These are phyloP conservation scores for Amphipyra berbera DNA, from an alignment of 2,888 invertebrate species.

Conservation along the genomic window DNA sequence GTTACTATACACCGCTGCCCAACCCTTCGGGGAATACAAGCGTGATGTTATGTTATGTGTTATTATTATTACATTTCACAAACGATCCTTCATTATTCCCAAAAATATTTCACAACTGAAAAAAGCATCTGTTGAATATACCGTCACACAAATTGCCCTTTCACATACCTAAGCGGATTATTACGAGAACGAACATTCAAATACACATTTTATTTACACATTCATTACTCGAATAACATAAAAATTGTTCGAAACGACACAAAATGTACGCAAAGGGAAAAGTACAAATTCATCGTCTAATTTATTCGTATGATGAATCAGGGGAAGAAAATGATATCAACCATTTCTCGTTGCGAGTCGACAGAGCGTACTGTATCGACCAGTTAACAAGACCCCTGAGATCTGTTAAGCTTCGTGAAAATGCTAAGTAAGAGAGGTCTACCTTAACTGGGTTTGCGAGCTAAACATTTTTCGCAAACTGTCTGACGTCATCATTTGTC, in stretches of 20 bases:
- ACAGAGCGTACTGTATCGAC: conserved; percentile 9
- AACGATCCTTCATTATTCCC: background rate
- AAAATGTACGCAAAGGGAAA: conserved; percentile 38
- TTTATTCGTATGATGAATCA: conserved; percentile 57
- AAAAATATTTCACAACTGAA: conserved; percentile 6
- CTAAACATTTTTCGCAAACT: conserved; percentile 49
- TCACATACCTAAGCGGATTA: conserved; percentile 42
- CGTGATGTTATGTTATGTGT: no score
- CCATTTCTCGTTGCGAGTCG: conserved; percentile 33
- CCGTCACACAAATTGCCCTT: conserved; percentile 27
- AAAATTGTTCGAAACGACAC: conserved; percentile 29
- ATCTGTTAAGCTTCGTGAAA: conserved; percentile 8
- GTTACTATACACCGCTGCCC: no score
- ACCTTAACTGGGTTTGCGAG: conserved; percentile 33
- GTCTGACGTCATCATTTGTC: conserved; percentile 59
- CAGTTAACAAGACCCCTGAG: conserved; percentile 22
- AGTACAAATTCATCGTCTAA: conserved; percentile 57
- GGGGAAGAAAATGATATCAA: conserved; percentile 55
- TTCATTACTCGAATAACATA: conserved; percentile 46
- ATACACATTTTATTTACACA: conserved; percentile 29
- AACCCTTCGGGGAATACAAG: no score
- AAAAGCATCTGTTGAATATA: conserved; percentile 40
- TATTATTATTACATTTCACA: background rate
- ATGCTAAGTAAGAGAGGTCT: conserved; percentile 22
- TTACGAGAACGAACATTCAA: conserved; percentile 27